Percentiles rank a stretch among this genome's conserved stretches.
These are phyloP conservation scores for Galago senegalensis DNA, from an alignment of 2,797 vertebrate species.

Conservation along the genomic window DNA sequence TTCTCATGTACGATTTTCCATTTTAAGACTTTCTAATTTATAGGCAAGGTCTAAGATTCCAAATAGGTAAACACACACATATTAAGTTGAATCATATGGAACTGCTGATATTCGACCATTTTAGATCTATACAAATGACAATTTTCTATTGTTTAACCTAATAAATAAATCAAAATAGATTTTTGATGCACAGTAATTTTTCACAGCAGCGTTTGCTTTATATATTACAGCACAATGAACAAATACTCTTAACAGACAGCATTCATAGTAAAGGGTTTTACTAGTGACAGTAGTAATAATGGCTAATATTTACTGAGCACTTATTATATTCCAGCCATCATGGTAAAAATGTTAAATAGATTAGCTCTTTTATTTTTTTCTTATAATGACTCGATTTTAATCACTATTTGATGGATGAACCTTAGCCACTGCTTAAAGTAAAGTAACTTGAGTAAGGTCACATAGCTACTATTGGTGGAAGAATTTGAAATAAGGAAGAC, in stretches of 20 bases:
- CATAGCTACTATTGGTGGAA: background rate
- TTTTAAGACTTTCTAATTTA: constrained; percentile 33
- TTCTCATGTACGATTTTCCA: constrained; percentile 18
- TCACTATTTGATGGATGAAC: background rate
- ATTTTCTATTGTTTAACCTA: background rate
- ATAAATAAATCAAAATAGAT: background rate
- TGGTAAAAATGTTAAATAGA: background rate
- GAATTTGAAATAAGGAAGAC: background rate
- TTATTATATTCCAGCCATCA: background rate
- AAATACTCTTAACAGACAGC: background rate
- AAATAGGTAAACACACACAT: constrained; percentile 14
- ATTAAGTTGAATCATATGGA: background rate
- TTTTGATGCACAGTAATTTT: background rate
- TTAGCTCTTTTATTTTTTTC: background rate
- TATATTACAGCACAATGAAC: background rate
- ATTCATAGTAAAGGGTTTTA: background rate
- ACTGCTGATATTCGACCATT: background rate
- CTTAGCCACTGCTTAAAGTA: background rate
- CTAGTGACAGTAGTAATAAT: background rate
- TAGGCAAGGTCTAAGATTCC: constrained; percentile 30
- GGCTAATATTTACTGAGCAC: background rate
- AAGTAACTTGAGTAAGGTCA: background rate
- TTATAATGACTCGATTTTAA: background rate
- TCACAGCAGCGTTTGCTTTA: background rate
- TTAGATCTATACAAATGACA: background rate